A percentile compares a stretch with the other conserved stretches of the same genome.
Conservation (phyloP, 1,140 invertebrate species). For the Lepidurus couesii region DNA sequence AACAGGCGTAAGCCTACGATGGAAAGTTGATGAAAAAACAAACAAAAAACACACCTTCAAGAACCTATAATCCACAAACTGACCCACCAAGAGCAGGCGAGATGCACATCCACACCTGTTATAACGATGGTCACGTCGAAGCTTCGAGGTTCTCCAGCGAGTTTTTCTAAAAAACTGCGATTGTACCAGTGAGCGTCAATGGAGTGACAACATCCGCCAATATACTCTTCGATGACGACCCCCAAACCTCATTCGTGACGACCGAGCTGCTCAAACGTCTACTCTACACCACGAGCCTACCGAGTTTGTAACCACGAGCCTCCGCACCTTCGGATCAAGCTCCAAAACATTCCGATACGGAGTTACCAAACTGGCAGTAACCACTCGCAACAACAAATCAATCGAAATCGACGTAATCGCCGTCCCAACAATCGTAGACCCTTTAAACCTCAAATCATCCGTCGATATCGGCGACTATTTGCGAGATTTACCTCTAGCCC, state of each 20-base stretch:
- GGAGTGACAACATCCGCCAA: background rate
- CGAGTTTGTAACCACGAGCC: background rate
- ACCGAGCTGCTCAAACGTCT: background rate
- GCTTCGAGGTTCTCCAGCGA: background rate
- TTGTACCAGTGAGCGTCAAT: background rate
- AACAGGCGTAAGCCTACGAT: background rate
- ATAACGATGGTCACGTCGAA: background rate
- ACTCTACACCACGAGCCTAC: background rate
- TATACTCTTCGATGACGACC: background rate
- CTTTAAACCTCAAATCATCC: background rate
- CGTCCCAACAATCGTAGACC: background rate
- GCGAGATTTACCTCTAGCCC: background rate
- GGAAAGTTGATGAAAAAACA: too few species aligned
- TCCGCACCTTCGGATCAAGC: background rate
- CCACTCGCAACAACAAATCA: background rate
- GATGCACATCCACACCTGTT: background rate
- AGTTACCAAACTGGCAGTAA: background rate
- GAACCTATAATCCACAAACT: background rate
- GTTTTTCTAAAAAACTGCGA: background rate
- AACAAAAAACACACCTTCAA: background rate
- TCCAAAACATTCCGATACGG: background rate
- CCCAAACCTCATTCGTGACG: background rate
- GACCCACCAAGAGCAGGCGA: background rate
- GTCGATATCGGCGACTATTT: slow-evolving; percentile 1
- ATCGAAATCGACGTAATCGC: background rate